These are phyloP conservation scores for Ophioninae sp. DNA, from an alignment of 2,888 invertebrate species.

Conservation along the genomic window DNA sequence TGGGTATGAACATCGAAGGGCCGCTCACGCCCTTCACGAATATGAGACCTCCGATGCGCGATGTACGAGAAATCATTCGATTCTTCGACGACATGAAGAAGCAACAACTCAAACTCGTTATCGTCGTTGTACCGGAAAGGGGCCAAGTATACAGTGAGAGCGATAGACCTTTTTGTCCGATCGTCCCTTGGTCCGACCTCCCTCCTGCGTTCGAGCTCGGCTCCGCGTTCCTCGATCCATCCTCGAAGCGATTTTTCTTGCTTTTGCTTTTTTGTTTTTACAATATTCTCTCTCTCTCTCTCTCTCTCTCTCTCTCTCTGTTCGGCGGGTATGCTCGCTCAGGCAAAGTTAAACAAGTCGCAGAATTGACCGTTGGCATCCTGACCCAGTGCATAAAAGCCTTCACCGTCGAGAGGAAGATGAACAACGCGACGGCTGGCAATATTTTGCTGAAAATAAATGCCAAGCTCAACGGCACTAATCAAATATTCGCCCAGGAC, in stretches of 20 bases:
- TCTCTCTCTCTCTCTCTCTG: no score
- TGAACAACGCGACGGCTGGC: slow-evolving; percentile 84
- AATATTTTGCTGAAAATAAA: slow-evolving; percentile 91
- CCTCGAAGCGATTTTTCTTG: no score
- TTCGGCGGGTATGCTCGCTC: no score
- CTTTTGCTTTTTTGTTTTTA: no score
- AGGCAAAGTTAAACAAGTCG: slow-evolving; percentile 85
- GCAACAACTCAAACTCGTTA: slow-evolving; percentile 82
- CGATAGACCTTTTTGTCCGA: no score
- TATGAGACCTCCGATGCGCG: slow-evolving; percentile 50
- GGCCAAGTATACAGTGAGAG: slow-evolving; percentile 82
- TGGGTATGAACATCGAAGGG: slow-evolving; percentile 74
- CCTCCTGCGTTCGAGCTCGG: no score
- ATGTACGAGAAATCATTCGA: slow-evolving; percentile 63
- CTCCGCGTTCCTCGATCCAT: no score
- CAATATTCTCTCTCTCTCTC: no score
- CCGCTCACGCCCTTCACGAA: slow-evolving; percentile 66
- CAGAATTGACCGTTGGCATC: slow-evolving; percentile 86
- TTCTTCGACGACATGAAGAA: slow-evolving; percentile 68
- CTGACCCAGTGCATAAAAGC: slow-evolving; percentile 89
- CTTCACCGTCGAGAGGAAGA: slow-evolving; percentile 79
- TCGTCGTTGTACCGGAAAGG: slow-evolving; percentile 84
- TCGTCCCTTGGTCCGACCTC: no score
- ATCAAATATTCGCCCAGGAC: slow-evolving; percentile 83
- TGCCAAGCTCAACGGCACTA: slow-evolving; percentile 91